A percentile compares a stretch with the other conserved stretches of the same genome.
Conservation (phyloP, 2,888 invertebrate species). For the Empis stercorea region DNA sequence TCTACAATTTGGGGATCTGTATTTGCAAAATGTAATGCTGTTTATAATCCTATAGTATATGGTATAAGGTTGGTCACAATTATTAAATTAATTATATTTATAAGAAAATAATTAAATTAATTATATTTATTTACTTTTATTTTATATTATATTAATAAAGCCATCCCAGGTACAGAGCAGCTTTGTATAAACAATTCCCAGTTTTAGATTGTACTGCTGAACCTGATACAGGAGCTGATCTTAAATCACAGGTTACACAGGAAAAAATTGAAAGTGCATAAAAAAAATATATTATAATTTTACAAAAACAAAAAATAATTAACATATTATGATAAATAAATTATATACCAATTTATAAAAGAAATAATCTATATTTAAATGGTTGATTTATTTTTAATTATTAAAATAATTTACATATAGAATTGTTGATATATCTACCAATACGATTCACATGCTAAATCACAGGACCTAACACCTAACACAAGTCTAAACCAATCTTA, state of each 20-base stretch:
- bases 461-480: too few species aligned
- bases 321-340: too few species aligned
- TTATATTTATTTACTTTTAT: not conserved
- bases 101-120: not conserved
- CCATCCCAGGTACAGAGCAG: conserved; percentile 41
- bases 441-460: too few species aligned
- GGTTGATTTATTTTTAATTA: too few species aligned
- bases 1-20: conserved; percentile 63
- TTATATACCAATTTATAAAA: too few species aligned
- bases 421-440: too few species aligned
- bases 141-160: conserved; percentile 17
- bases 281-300: too few species aligned
- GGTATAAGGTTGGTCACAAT: conserved; percentile 56
- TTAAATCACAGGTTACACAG: not conserved
- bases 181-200: conserved; percentile 41
- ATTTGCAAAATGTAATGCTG: conserved; percentile 83
- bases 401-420: too few species aligned
- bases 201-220: conserved; percentile 34
- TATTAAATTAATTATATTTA: too few species aligned
- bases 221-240: not conserved
- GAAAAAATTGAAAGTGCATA: not conserved
- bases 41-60: conserved; percentile 84
- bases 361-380: too few species aligned
- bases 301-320: too few species aligned
- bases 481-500: too few species aligned